Base-by-base conservation (phyloP, 2,888 invertebrate genomes). In the Ceraclea dissimilis region DNA sequence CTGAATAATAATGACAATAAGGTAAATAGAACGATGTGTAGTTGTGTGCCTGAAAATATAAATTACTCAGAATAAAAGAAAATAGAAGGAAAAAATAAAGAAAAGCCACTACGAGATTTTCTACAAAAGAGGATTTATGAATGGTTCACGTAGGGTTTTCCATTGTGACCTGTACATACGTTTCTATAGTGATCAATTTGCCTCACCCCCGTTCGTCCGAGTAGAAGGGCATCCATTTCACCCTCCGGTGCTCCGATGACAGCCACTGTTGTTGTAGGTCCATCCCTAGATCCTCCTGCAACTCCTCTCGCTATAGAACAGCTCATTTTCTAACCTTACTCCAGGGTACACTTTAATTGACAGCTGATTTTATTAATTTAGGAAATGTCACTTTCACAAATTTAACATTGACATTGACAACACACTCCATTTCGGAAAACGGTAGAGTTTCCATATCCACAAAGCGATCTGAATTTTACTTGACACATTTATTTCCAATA, bases 131-230 rank as follows among this genome's bases (percentile, higher is more conserved):
- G 6, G 46, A 46, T 46, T 46, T 46, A 46, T 46, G 18, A 46
- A 20, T 49, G 49, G 49, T 49, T n/a, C 22, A 49, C 50, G 16
- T 22, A 39, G 50, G 54, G 13, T 54, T 50, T 44, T 39, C 54
- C 55, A 51, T 33, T 47, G 33, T 51, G 55, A 49, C 46, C 50
- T 46, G 53, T 76, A 78, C 78, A 74, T 77, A 78, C 78, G 75
- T 78, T 69, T 76, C 70, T 70, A 76, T 75, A 77, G 74, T 75
- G 76, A 74, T 77, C 76, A 72, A 78, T 76, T 62, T 72, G 72
- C 81, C 87, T 86, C 79, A 88, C 88, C 86, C 86, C 83, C 51
- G 87, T 88, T 68, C 87, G 78, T 63, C 88, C 88, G 54, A 88
- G 79, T 62, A 88, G 80, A 64, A 88, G 72, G 49, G 88, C 88